A percentile compares a stretch with the other conserved stretches of the same genome.
Conservation (phyloP, 1,140 invertebrate genomes). For the Mycetomoellerius zeteki region DNA sequence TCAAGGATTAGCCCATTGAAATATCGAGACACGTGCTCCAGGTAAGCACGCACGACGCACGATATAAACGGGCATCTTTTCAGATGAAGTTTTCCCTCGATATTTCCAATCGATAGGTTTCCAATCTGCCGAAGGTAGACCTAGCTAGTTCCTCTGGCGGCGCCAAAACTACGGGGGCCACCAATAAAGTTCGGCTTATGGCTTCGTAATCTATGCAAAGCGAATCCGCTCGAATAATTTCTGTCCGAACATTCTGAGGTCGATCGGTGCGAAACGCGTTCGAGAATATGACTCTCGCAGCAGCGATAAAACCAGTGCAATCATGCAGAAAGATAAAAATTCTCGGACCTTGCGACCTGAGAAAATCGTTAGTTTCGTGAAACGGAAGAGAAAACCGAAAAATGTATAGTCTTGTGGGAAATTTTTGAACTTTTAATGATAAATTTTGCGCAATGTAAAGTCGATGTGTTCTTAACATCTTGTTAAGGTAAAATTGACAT, state of each 20-base stretch:
- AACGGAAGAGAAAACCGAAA: background rate
- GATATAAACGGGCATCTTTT: conserved; percentile 24
- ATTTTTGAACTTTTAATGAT: background rate
- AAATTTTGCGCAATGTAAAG: background rate
- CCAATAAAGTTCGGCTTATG: conserved; percentile 62
- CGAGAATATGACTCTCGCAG: conserved; percentile 30
- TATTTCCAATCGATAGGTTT: conserved; percentile 40
- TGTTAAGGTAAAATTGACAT: background rate
- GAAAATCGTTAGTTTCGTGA: conserved; percentile 6
- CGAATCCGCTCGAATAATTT: conserved; percentile 58
- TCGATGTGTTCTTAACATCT: background rate
- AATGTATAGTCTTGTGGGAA: background rate
- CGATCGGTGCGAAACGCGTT: conserved; percentile 1
- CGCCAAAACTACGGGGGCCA: conserved; percentile 19
- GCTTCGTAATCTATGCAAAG: conserved; percentile 50
- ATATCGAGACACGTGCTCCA: conserved; percentile 34
- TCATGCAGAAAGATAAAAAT: conserved; percentile 42
- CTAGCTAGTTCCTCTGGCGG: conserved; percentile 33
- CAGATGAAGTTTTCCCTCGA: conserved; percentile 13
- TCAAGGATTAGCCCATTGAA: conserved; percentile 32
- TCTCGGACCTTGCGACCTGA: background rate
- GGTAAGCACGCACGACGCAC: conserved; percentile 17
- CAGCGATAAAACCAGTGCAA: conserved; percentile 25
- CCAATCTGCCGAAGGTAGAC: conserved; percentile 40
- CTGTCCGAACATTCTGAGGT: conserved; percentile 29